Evolutionary conservation across 2,113 vertebrate genomes (phyloP).

Genomic region (Progne subis): DNA sequence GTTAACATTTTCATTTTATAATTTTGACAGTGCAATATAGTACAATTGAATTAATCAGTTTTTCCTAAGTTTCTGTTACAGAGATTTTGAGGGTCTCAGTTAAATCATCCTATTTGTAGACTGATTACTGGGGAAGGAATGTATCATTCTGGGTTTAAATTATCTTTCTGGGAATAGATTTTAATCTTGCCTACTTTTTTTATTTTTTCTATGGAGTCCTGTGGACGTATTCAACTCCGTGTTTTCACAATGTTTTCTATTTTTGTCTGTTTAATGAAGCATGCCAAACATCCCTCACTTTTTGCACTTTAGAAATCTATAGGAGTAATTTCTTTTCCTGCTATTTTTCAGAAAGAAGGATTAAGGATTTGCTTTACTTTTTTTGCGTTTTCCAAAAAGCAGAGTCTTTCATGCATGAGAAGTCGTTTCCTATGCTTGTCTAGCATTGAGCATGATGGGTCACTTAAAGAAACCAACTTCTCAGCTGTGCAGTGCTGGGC

Average conservation of each 20-base stretch:
- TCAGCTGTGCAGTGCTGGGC: background rate
- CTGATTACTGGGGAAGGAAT: background rate
- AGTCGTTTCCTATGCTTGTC: background rate
- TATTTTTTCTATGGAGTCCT: background rate
- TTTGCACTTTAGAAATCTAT: background rate
- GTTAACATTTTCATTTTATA: slow-evolving; percentile 25
- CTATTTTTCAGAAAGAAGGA: background rate
- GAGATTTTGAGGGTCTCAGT: background rate
- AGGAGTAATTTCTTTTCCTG: background rate
- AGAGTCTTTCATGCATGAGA: background rate
- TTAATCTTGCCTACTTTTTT: background rate
- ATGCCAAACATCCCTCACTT: background rate
- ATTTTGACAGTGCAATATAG: background rate
- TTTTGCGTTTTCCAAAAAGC: background rate
- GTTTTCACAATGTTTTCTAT: background rate
- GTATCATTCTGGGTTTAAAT: background rate
- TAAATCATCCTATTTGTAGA: slow-evolving; percentile 4
- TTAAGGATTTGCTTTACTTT: background rate
- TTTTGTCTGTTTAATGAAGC: background rate
- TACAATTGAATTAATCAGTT: background rate
- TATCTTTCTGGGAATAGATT: background rate
- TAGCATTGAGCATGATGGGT: background rate
- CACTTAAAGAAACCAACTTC: background rate
- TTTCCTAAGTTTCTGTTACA: background rate
- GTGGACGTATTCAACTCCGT: background rate